These are phyloP conservation scores for Drosophila atripex DNA, from an alignment of 2,888 invertebrate genomes.

Conservation along the genomic window DNA sequence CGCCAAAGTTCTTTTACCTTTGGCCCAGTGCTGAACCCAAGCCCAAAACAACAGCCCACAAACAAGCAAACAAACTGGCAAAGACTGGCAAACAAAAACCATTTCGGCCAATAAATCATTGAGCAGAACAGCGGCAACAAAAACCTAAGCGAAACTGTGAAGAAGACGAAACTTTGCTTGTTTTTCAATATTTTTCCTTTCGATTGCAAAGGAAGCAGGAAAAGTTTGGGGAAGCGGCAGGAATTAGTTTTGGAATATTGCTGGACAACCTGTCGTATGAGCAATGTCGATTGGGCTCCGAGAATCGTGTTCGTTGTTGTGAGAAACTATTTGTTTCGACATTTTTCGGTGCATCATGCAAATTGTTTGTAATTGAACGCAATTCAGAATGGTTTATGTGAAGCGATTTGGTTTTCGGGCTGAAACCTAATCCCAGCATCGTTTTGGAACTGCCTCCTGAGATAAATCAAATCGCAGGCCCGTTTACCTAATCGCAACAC, in stretches of 20 bases:
- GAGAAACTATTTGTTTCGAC: constrained; percentile 1
- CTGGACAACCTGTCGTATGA: constrained; percentile 25
- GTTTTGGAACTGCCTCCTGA: constrained; percentile 51
- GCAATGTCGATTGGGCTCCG: constrained; percentile 1
- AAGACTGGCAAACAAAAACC: constrained; percentile 56
- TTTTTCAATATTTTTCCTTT: constrained; percentile 1
- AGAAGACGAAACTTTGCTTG: constrained; percentile 33
- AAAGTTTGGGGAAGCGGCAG: constrained; percentile 35
- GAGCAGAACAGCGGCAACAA: constrained; percentile 20
- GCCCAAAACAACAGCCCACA: constrained; percentile 44
- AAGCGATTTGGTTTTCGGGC: background rate
- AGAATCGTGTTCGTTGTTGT: background rate
- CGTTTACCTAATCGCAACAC: constrained; percentile 65
- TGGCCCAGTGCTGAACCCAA: constrained; percentile 63
- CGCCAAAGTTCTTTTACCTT: constrained; percentile 74
- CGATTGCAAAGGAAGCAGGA: constrained; percentile 11
- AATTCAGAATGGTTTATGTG: constrained; percentile 31
- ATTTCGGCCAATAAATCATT: constrained; percentile 57
- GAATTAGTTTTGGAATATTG: constrained; percentile 36
- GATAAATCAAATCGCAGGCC: constrained; percentile 66
- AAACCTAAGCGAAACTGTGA: constrained; percentile 35
- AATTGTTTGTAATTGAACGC: constrained; percentile 20
- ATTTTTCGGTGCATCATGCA: constrained; percentile 11
- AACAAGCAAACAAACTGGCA: constrained; percentile 42
- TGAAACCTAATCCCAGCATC: constrained; percentile 13